Evolutionary conservation across 2,113 vertebrate species (phyloP).

Genomic region (Tragelaphus scriptus): DNA sequence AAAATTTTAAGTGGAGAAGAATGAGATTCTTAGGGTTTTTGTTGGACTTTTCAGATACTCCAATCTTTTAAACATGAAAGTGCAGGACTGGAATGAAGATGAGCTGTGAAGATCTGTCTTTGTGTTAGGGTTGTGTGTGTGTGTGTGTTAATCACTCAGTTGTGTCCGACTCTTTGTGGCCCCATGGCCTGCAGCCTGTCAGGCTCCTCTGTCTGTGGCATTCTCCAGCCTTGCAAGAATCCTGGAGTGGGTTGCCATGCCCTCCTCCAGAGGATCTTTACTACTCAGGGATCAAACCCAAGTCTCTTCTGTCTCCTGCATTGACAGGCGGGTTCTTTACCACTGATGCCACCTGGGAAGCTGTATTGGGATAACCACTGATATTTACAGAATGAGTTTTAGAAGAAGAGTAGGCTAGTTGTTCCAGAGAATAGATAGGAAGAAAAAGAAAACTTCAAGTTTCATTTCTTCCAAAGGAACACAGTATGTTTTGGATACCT

Average conservation of each 20-base stretch:
- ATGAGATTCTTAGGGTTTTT: conserved; percentile 2
- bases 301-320: neutral
- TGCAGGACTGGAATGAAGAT: neutral
- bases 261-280: neutral
- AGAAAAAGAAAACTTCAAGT: neutral
- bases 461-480: neutral
- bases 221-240: neutral
- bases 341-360: neutral
- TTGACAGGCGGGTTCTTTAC: neutral
- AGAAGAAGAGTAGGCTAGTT: neutral
- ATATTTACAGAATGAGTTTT: neutral
- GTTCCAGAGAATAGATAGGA: neutral
- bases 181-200: neutral
- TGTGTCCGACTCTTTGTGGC: neutral
- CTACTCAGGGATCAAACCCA: neutral
- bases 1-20: neutral
- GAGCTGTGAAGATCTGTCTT: neutral
- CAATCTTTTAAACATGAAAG: neutral
- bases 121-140: neutral
- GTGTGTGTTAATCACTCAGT: neutral
- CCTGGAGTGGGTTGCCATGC: neutral
- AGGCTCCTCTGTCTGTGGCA: neutral
- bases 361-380: neutral
- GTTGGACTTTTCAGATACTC: neutral
- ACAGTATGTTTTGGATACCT: neutral